Conservation (phyloP, 1,140 invertebrate genomes). For the Kradibia gibbosae region DNA sequence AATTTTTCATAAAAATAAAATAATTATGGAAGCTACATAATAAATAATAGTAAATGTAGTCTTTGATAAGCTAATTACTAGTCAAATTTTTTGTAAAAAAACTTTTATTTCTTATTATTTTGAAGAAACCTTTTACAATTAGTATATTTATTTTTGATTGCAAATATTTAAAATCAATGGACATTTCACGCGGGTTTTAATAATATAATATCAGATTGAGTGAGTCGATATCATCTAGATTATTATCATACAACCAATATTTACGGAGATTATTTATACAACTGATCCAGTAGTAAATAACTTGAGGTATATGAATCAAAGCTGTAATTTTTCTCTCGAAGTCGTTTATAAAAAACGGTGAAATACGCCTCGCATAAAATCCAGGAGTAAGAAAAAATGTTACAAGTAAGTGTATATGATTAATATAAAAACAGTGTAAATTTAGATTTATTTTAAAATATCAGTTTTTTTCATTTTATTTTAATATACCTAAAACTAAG, state of each 20-base stretch:
- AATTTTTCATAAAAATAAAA: not conserved
- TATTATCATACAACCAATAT: constrained; percentile 19
- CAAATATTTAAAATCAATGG: not conserved
- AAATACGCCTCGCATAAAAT: not conserved
- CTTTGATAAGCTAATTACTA: not conserved
- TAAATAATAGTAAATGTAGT: not conserved
- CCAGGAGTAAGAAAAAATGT: not conserved
- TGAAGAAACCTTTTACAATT: not conserved
- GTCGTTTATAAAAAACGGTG: not conserved
- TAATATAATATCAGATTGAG: not conserved
- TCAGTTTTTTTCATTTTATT: no score
- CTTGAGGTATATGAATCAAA: constrained; percentile 26
- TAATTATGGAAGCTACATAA: not conserved
- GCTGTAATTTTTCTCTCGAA: not conserved
- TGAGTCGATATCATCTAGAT: not conserved
- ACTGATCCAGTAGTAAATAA: constrained; percentile 29
- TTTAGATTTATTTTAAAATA: no score
- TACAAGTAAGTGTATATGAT: constrained; percentile 26
- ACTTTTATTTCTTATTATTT: not conserved
- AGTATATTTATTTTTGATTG: not conserved
- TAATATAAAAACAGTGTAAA: not conserved
- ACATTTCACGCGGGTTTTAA: not conserved
- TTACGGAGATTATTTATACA: constrained; percentile 37
- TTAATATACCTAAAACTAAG: no score
- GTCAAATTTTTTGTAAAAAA: not conserved